phyloP scores from a whole-genome alignment of 2,888 invertebrate genomes.

The Euclidia mi region DNA sequence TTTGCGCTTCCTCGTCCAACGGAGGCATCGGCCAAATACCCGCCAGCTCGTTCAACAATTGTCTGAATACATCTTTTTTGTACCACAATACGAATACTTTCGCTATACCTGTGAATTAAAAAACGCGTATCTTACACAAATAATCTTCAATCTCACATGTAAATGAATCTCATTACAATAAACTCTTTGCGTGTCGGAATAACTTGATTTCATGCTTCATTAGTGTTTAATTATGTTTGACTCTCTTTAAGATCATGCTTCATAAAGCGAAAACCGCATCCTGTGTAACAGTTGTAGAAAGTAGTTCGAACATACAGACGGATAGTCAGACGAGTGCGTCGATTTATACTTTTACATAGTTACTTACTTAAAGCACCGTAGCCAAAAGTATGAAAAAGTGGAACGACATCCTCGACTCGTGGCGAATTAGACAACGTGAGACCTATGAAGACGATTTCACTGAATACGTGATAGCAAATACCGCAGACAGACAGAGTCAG shows the following conservation, averaged over 20 bases:
- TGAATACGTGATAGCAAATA: slow-evolving; percentile 82
- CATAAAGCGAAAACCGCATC: slow-evolving; percentile 42
- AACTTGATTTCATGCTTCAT: slow-evolving; percentile 33
- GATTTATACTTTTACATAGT: slow-evolving; percentile 43
- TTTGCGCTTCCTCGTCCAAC: slow-evolving; percentile 67
- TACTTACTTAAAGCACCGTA: slow-evolving; percentile 84
- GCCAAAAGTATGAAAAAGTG: slow-evolving; percentile 84
- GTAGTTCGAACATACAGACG: slow-evolving; percentile 33
- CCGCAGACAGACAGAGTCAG: slow-evolving; percentile 70
- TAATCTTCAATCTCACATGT: not conserved
- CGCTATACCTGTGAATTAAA: slow-evolving; percentile 64
- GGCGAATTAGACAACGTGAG: slow-evolving; percentile 81
- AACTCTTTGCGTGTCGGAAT: not conserved
- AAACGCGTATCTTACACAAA: not conserved
- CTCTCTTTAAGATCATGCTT: slow-evolving; percentile 30
- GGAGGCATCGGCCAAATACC: slow-evolving; percentile 83
- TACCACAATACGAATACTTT: slow-evolving; percentile 83
- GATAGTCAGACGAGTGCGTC: slow-evolving; percentile 39
- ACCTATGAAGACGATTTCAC: slow-evolving; percentile 79
- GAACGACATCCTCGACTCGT: slow-evolving; percentile 83
- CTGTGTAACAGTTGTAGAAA: slow-evolving; percentile 43
- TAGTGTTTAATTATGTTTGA: slow-evolving; percentile 32
- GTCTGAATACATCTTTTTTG: slow-evolving; percentile 76
- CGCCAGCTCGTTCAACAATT: slow-evolving; percentile 75
- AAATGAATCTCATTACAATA: not conserved